phyloP scores from a whole-genome alignment of 2,797 vertebrate genomes.

The Onychomys arenicola region DNA sequence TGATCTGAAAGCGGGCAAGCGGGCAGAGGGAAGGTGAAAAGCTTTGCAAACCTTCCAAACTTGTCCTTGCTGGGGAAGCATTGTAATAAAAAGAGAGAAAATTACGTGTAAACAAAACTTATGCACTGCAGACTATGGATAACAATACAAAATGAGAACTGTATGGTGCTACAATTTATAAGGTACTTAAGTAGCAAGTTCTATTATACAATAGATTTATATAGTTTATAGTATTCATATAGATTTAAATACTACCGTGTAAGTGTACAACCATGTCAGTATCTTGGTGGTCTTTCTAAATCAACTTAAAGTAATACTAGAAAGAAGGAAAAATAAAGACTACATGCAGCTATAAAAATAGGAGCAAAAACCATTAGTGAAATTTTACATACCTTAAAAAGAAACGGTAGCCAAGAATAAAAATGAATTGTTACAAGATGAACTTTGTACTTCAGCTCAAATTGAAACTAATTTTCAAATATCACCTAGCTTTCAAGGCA shows the following conservation, averaged over 20 bases:
- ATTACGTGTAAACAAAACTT: constrained; percentile 94
- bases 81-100: constrained; percentile 99
- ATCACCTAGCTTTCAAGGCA: constrained; percentile 70
- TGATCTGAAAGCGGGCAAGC: constrained; percentile 91
- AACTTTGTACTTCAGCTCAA: constrained; percentile 79
- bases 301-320: constrained; percentile 74
- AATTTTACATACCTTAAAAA: constrained; percentile 92
- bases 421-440: constrained; percentile 85
- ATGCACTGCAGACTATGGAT: constrained; percentile 82
- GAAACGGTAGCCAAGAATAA: constrained; percentile 90
- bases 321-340: constrained; percentile 81
- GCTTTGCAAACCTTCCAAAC: constrained; percentile 99
- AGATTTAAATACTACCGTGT: constrained; percentile 78
- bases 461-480: constrained; percentile 66
- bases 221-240: constrained; percentile 72
- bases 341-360: constrained; percentile 87
- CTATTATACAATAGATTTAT: constrained; percentile 79
- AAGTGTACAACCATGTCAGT: constrained; percentile 79
- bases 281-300: constrained; percentile 83
- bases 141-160: constrained; percentile 82
- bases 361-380: constrained; percentile 86
- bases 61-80: constrained; percentile 99
- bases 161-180: constrained; percentile 81
- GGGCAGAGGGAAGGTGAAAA: constrained; percentile 98
- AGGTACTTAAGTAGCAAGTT: constrained; percentile 78